Base-by-base conservation (phyloP, 1,140 invertebrate species). In the Amyelois transitella region DNA sequence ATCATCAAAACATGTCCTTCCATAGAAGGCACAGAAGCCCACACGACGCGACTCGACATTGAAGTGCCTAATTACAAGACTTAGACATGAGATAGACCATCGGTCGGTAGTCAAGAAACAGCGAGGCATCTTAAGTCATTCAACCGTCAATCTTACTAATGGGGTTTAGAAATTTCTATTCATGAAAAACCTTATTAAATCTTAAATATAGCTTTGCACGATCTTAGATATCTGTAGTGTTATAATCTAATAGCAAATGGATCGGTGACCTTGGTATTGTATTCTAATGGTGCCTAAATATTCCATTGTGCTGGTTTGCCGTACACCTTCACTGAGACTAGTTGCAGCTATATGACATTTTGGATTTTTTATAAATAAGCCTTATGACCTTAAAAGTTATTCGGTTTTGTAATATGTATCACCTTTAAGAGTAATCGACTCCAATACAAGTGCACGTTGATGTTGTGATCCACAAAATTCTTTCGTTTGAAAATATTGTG, bases 281-380 rank as follows among this genome's bases (percentile, higher is more conserved):
- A 77, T 77, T 81, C 60, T 79, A 79, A 79, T 75, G 43, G 65
- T 56, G 58, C 66, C 63, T 61, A 76, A 81, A 75, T 76, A 75
- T 74, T 77, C 74, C 65, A 81, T 77, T 79, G 72, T 75, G 45
- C 53, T n/a, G 18, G 0, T 8, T 38, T 14, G 12, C 12, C 3
- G 51, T 10, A 19, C 45, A 20, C 45, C 45, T 48, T 48, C 20
- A 48, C 45, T 48, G 45, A 8, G 45, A 7, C 45, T 19, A n/a
- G 45, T 48, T 48, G 45, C 18, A 48, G 19, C 21, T 21, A 12
- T 48, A 19, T 48, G 45, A 48, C 45, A 48, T 48, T 48, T 48
- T 48, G 7, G 45, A n/a, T 5, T 48, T 20, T 14, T 12, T 38
- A 14, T 38, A 12, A 1, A 38, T 38, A 38, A 38, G 32, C 32